Conservation (phyloP, 2,888 invertebrate genomes). For the Eilema griseolum region DNA sequence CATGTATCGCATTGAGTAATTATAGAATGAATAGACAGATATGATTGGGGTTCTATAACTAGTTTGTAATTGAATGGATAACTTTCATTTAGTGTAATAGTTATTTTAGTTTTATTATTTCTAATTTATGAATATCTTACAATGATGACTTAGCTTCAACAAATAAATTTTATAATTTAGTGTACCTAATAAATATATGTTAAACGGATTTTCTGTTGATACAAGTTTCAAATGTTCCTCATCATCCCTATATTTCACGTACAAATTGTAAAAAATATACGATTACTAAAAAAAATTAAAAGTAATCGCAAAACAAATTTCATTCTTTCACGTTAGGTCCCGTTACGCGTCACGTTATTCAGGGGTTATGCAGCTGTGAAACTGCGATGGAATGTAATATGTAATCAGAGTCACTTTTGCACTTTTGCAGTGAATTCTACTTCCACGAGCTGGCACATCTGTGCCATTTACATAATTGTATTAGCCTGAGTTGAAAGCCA, state of each 20-base stretch:
- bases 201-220: no score
- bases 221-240: neutral
- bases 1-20: neutral
- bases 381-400: conserved; percentile 34
- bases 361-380: conserved; percentile 6
- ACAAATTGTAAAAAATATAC: neutral
- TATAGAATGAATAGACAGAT: neutral
- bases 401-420: conserved; percentile 32
- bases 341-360: conserved; percentile 3
- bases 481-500: conserved; percentile 46
- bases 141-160: no score
- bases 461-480: conserved; percentile 56
- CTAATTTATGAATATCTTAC: no score
- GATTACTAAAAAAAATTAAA: neutral
- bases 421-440: conserved; percentile 24
- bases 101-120: no score
- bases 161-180: no score
- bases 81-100: neutral
- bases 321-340: conserved; percentile 18
- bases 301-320: neutral
- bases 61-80: neutral
- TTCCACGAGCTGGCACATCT: conserved; percentile 42
- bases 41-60: neutral
- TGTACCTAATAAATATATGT: no score
- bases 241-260: neutral